Conservation (phyloP, 2,888 invertebrate genomes). For the Cantharis rufa region DNA sequence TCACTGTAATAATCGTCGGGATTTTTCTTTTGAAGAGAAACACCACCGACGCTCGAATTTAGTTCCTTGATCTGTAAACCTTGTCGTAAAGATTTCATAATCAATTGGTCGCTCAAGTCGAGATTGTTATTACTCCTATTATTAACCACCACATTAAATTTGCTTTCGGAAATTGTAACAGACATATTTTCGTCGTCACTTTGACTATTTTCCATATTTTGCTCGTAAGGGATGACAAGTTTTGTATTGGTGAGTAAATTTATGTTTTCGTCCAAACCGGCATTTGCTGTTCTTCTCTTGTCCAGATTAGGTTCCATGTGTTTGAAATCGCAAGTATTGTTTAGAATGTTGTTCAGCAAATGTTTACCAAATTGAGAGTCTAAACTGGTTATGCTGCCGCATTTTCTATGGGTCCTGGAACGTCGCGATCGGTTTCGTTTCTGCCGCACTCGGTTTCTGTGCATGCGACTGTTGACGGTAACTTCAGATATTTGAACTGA, state of each 20-base stretch:
- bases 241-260: slow-evolving; percentile 51
- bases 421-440: slow-evolving; percentile 30
- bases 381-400: slow-evolving; percentile 74
- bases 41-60: slow-evolving; percentile 28
- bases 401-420: slow-evolving; percentile 36
- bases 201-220: slow-evolving; percentile 39
- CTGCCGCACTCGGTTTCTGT: slow-evolving; percentile 32
- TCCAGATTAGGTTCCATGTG: slow-evolving; percentile 63
- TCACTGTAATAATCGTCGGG: slow-evolving; percentile 30
- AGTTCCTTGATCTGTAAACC: slow-evolving; percentile 47
- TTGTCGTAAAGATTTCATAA: slow-evolving; percentile 50
- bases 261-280: slow-evolving; percentile 56
- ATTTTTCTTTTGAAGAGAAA: neutral
- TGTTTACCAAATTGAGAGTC: slow-evolving; percentile 79
- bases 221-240: slow-evolving; percentile 46
- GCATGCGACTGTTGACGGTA: slow-evolving; percentile 63
- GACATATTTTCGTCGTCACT: slow-evolving; percentile 56
- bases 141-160: slow-evolving; percentile 45
- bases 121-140: slow-evolving; percentile 46
- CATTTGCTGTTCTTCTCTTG: slow-evolving; percentile 55
- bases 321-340: slow-evolving; percentile 59
- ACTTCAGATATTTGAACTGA: slow-evolving; percentile 84
- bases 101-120: slow-evolving; percentile 52
- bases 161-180: slow-evolving; percentile 52
- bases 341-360: slow-evolving; percentile 66